Percentiles rank a stretch among this genome's conserved stretches.
Conservation (phyloP, 2,888 invertebrate genomes). For the Drosophila leonis region DNA sequence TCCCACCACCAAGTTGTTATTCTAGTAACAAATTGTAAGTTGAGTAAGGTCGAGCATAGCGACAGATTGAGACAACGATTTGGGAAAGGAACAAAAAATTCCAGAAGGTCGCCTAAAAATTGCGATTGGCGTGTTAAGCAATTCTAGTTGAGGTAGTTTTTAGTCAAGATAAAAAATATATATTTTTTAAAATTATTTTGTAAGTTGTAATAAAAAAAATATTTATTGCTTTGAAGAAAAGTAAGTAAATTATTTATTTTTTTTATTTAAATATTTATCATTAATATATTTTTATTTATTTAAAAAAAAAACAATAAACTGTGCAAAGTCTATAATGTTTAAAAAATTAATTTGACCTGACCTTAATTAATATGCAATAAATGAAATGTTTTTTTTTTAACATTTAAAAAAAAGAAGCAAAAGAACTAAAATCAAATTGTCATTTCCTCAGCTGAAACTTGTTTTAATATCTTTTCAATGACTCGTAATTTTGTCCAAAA, state of each 20-base stretch:
- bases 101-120: not conserved
- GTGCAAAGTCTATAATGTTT: not conserved
- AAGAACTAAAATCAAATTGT: constrained; percentile 1
- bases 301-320: not conserved
- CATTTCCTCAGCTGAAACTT: not conserved
- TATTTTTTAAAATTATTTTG: not conserved
- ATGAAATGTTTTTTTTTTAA: too few species aligned
- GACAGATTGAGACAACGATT: constrained; percentile 5
- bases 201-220: not conserved
- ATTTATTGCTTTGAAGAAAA: not conserved
- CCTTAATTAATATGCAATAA: not conserved
- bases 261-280: not conserved
- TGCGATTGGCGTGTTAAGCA: not conserved
- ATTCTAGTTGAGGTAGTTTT: not conserved
- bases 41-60: constrained; percentile 35
- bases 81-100: constrained; percentile 1
- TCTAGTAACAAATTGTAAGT: constrained; percentile 20
- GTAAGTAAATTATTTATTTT: not conserved
- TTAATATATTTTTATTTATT: not conserved
- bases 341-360: not conserved
- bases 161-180: not conserved
- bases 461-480: constrained; percentile 21
- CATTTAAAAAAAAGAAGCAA: too few species aligned
- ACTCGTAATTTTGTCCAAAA: constrained; percentile 21
- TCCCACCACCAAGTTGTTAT: constrained; percentile 13